A percentile compares a stretch with the other conserved stretches of the same genome.
Conservation (phyloP, 2,888 invertebrate genomes). For the Heliconius erato region DNA sequence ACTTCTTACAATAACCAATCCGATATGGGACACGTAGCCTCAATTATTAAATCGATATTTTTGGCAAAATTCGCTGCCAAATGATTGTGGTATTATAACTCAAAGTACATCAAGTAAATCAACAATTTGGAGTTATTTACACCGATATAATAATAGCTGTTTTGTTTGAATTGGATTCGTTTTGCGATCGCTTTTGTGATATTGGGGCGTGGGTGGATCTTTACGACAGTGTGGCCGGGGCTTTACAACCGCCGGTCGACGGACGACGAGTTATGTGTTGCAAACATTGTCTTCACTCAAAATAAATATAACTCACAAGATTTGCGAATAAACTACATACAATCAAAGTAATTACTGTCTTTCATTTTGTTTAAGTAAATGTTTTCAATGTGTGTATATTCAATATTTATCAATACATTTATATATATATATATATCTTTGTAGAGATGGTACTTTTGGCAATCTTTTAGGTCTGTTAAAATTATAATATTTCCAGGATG, state of each 20-base stretch:
- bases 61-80: conserved; percentile 49
- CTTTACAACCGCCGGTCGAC: conserved; percentile 50
- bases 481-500: neutral
- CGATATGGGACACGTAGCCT: neutral
- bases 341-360: conserved; percentile 3
- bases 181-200: conserved; percentile 51
- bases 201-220: conserved; percentile 52
- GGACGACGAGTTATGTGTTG: conserved; percentile 48
- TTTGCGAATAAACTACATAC: neutral
- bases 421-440: neutral
- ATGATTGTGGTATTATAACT: conserved; percentile 54
- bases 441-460: neutral
- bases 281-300: conserved; percentile 27
- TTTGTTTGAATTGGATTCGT: conserved; percentile 53
- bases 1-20: neutral
- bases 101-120: conserved; percentile 50
- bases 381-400: neutral
- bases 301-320: conserved; percentile 16
- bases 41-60: conserved; percentile 37
- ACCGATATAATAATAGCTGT: conserved; percentile 51
- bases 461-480: neutral
- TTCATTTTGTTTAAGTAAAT: neutral
- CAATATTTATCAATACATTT: neutral
- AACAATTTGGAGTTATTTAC: conserved; percentile 54
- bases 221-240: conserved; percentile 49